These are phyloP conservation scores for Aricia artaxerxes DNA, from an alignment of 2,888 invertebrate genomes.

Conservation along the genomic window DNA sequence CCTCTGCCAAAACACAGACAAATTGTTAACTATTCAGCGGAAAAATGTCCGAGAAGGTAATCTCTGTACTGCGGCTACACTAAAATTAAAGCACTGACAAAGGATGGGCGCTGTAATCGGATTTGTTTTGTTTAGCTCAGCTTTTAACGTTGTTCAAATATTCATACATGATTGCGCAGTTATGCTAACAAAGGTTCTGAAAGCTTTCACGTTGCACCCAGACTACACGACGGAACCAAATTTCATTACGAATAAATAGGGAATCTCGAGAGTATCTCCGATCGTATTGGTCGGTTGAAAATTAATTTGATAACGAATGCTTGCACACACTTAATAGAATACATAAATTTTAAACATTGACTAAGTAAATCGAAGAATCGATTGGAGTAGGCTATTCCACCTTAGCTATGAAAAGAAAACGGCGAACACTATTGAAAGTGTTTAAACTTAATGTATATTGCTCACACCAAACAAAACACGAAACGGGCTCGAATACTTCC, in stretches of 20 bases:
- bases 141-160: slow-evolving; percentile 30
- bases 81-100: slow-evolving; percentile 27
- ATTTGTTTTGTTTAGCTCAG: slow-evolving; percentile 29
- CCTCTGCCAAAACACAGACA: neutral
- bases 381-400: neutral
- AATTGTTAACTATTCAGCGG: slow-evolving; percentile 12
- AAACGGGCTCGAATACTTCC: neutral
- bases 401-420: neutral
- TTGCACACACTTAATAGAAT: neutral
- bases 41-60: slow-evolving; percentile 11
- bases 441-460: slow-evolving; percentile 8
- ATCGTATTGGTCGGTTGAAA: neutral
- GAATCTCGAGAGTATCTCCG: neutral
- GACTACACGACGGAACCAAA: slow-evolving; percentile 21
- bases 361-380: neutral
- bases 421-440: neutral
- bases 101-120: slow-evolving; percentile 26
- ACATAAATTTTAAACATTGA: neutral
- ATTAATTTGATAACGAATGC: neutral
- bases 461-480: neutral
- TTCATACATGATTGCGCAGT: slow-evolving; percentile 30
- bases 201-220: slow-evolving; percentile 18
- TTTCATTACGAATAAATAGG: slow-evolving; percentile 16
- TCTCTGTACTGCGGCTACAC: neutral
- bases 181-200: slow-evolving; percentile 28